Evolutionary conservation across 2,797 vertebrate genomes (phyloP).

Genomic region (Eutrigla gurnardus): DNA sequence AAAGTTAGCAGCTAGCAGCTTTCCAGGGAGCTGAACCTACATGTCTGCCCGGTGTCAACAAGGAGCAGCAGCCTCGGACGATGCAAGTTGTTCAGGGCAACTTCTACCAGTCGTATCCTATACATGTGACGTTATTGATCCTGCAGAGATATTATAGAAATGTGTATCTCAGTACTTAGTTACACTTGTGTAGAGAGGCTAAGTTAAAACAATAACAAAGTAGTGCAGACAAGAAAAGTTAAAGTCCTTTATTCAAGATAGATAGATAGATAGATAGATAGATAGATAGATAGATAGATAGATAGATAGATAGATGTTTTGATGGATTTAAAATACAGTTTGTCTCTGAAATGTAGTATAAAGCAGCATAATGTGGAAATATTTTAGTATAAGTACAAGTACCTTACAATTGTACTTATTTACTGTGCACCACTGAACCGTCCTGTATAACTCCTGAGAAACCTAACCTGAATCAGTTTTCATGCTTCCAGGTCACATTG

Average conservation of each 20-base stretch:
- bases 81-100: slow-evolving; percentile 74
- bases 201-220: not conserved
- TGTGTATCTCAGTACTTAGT: not conserved
- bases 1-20: slow-evolving; percentile 32
- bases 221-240: not conserved
- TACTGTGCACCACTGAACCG: not conserved
- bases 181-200: not conserved
- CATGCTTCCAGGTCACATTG: not conserved
- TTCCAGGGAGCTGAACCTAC: slow-evolving; percentile 9
- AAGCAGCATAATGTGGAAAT: not conserved
- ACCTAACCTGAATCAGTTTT: not conserved
- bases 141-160: not conserved
- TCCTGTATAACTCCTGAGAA: slow-evolving; percentile 10
- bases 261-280: no score
- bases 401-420: not conserved
- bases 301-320: no score
- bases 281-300: no score
- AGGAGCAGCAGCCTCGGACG: slow-evolving; percentile 30
- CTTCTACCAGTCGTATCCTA: slow-evolving; percentile 81
- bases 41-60: slow-evolving; percentile 20
- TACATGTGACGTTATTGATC: not conserved
- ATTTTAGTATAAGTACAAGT: not conserved
- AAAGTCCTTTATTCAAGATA: not conserved
- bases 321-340: no score
- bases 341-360: not conserved